Evolutionary conservation across 2,797 vertebrate genomes (phyloP).

Genomic region (Triplophysa bombifrons): DNA sequence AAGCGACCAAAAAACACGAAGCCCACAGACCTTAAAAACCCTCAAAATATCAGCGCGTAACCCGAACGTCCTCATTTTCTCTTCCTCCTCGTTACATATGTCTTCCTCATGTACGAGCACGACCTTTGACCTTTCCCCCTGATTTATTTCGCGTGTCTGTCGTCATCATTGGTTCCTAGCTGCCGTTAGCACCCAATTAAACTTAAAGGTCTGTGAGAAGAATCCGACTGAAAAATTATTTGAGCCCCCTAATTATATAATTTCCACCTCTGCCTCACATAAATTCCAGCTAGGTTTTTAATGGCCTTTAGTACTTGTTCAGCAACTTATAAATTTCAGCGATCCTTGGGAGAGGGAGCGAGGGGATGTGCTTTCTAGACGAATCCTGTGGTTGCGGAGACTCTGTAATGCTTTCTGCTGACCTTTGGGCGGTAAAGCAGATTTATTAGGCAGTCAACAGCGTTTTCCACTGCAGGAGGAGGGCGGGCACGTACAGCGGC

Average conservation of each 20-base stretch:
- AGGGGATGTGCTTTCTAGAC: constrained; percentile 51
- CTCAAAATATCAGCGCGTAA: constrained; percentile 10
- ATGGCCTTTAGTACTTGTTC: constrained; percentile 67
- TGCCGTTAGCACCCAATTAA: constrained; percentile 72
- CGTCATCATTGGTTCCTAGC: constrained; percentile 65
- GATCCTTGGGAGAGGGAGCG: constrained; percentile 59
- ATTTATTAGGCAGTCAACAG: constrained; percentile 60
- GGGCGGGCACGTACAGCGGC: constrained; percentile 23
- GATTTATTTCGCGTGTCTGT: constrained; percentile 67
- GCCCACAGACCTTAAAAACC: constrained; percentile 23
- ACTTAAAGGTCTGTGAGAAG: constrained; percentile 69
- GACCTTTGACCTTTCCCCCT: constrained; percentile 64
- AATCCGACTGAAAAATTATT: constrained; percentile 64
- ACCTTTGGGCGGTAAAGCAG: constrained; percentile 61
- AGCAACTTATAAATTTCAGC: constrained; percentile 61
- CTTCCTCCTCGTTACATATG: constrained; percentile 63
- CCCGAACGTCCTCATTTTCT: constrained; percentile 41
- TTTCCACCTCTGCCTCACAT: constrained; percentile 66
- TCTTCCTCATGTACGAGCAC: constrained; percentile 64
- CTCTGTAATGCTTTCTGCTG: constrained; percentile 57
- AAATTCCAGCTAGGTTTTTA: constrained; percentile 58
- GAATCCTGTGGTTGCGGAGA: constrained; percentile 51
- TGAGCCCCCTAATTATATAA: constrained; percentile 67
- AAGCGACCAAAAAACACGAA: constrained; percentile 35
- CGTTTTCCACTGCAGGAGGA: constrained; percentile 43